Evolutionary conservation across 2,113 vertebrate species (phyloP), one percentile per base, ranked within the genome.

Genomic region (Leptobrachium leishanense): DNA sequence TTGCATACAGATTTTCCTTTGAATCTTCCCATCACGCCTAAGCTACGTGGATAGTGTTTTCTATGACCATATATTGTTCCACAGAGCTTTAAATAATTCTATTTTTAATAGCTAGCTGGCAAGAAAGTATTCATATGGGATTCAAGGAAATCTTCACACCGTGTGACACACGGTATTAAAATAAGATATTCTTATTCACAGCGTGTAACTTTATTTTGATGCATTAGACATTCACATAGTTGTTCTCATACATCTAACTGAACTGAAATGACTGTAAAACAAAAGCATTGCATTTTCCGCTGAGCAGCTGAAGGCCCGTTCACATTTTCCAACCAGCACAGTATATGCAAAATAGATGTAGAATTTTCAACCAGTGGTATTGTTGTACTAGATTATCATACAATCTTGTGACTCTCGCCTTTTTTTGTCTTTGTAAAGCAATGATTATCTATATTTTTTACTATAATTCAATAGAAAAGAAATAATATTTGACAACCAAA

Each of bases 41-140:
- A 80, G 65, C 31, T 74, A 80, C 64, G 71, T 80, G 64, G 50
- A 74, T 68, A 62, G 72, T 65, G 71, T 80, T 80, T 71, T 80
- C 78, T 68, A 68, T 74, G 54, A 71, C 65, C 64, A 74, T 74
- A 80, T 68, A 80, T 80, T 80, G 78, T 80, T 80, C 78, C 78
- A 74, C 72, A 68, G 78, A 80, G 78, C 71, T 80, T 80, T 80
- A 80, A 80, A 80, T 74, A 80, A 74, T 80, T 80, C 78, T 74
- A 80, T 80, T 80, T 80, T 74, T 80, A 80, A 80, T 80, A 80
- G 78, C 73, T 80, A 68, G 77, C 78, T 74, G 78, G 78, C 71
- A 74, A 80, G 78, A 50, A 74, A 74, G 72, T 80, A 74, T 72
- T 80, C 78, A 80, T 68, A 74, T 53, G 78, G 71, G 71, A 80